Evolutionary conservation across 2,113 vertebrate species (phyloP).

Genomic region (Neogobius melanostomus): DNA sequence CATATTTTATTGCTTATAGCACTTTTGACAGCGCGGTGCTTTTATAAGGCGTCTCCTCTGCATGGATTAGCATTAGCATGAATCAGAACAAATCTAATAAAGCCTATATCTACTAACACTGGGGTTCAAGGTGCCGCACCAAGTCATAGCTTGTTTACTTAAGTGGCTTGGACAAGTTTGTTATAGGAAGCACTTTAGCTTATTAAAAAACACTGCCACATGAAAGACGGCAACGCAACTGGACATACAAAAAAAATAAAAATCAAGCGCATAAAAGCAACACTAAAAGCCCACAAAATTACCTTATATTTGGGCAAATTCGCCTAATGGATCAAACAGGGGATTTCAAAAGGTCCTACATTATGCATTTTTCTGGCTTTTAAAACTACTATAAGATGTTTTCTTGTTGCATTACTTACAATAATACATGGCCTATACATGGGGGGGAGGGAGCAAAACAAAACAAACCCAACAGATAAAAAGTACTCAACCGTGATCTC

Average conservation of each 20-base stretch:
- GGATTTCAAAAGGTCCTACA: conserved; percentile 24
- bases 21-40: conserved; percentile 8
- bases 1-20: conserved; percentile 19
- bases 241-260: conserved; percentile 21
- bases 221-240: conserved; percentile 13
- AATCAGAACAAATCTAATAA: conserved; percentile 45
- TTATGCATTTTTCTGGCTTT: not conserved
- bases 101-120: conserved; percentile 32
- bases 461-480: too few relatives aligned
- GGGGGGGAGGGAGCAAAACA: too few relatives aligned
- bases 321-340: conserved; percentile 50
- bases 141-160: conserved; percentile 31
- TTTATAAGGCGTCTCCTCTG: conserved; percentile 14
- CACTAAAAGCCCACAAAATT: conserved; percentile 27
- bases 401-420: too few relatives aligned
- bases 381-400: too few relatives aligned
- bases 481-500: too few relatives aligned
- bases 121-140: conserved; percentile 30
- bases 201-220: conserved; percentile 33
- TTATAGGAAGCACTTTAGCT: conserved; percentile 39
- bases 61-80: conserved; percentile 17
- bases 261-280: conserved; percentile 14
- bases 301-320: conserved; percentile 37
- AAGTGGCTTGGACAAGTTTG: conserved; percentile 35
- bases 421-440: too few relatives aligned